phyloP scores from a whole-genome alignment of 2,797 vertebrate species.

The Anguilla obscura region DNA sequence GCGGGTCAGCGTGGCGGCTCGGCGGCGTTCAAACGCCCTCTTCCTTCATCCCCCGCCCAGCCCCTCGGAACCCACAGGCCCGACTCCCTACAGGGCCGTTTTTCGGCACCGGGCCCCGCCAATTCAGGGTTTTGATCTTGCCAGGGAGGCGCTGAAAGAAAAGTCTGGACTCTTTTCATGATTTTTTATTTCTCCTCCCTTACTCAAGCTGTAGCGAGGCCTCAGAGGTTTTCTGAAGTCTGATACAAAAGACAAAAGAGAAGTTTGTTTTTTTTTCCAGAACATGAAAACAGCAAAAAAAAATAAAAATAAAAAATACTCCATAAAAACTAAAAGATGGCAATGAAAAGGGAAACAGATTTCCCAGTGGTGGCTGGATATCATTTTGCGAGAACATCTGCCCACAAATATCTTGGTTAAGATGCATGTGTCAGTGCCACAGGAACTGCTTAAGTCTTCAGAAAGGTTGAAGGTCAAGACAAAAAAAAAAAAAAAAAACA shows the following conservation, averaged over 20 bases:
- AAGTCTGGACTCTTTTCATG: slow-evolving; percentile 43
- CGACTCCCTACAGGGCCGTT: slow-evolving; percentile 33
- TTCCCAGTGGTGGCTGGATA: slow-evolving; percentile 73
- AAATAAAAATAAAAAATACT: neutral
- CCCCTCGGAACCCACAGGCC: neutral
- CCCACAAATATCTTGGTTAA: slow-evolving; percentile 39
- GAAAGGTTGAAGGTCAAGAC: neutral
- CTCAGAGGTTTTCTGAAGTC: slow-evolving; percentile 52
- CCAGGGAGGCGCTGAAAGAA: slow-evolving; percentile 71
- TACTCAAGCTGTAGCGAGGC: slow-evolving; percentile 68
- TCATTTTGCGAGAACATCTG: slow-evolving; percentile 59
- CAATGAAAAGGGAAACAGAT: slow-evolving; percentile 56
- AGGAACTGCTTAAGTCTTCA: neutral
- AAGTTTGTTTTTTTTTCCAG: neutral
- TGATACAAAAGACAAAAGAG: neutral
- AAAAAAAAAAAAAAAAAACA: neutral
- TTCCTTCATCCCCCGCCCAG: neutral
- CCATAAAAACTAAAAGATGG: neutral
- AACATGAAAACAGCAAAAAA: neutral
- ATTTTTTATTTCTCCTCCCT: neutral
- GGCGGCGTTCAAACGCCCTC: slow-evolving; percentile 37
- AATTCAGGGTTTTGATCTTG: slow-evolving; percentile 79
- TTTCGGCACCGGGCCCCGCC: slow-evolving; percentile 66
- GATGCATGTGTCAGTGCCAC: neutral
- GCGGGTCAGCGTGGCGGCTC: slow-evolving; percentile 54